Evolutionary conservation across 2,888 invertebrate genomes (phyloP), one percentile per base, ranked within the genome.

Genomic region (Caenorhabditis macrosperma): DNA sequence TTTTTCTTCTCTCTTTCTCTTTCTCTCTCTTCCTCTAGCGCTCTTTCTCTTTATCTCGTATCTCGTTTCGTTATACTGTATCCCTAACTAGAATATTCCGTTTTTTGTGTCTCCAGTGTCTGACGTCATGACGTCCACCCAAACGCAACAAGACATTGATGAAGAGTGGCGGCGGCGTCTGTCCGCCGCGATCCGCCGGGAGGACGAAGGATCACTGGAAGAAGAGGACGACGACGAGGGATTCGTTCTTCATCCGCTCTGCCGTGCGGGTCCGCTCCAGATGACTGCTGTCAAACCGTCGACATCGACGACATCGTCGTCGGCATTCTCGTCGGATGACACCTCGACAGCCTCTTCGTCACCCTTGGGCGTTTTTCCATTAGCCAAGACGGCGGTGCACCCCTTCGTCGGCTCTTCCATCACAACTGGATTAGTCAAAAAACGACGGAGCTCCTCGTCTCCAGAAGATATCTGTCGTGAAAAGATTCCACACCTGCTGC

Each of bases 401-500:
- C 4, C 57, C 2, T 48, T 35, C 30, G 10, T 26, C 48, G 12
- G 59, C 66, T 75, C 78, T 6, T 80, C 80, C 22, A 78, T 84
- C 48, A 78, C 82, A n/a, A 67, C 78, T 33, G 84, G 84, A 48
- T 59, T 79, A 24, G 80, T 84, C 24, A 84, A 84, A 48, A 84
- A 84, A 33, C 76, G 84, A 7, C 71, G 84, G 6, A 71, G 74
- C 67, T 84, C 84, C 0, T 81, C 80, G 59, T 78, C 80, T 3
- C 82, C 82, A 38, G 82, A 81, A 67, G 83, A 82, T 30, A 63
- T 71, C 28, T 57, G 57, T 12, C 75, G 78, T 26, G 78, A 78
- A 41, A 82, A 84, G 41, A 80, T 81, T 63, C 75, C 82, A 4
- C 81, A 82, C 33, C 60, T 82, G 4, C 71, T 71, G n/a, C 74